These are phyloP conservation scores for Stichopus horrens DNA, from an alignment of 53 echinoderm and acorn worm species.

Conservation along the genomic window DNA sequence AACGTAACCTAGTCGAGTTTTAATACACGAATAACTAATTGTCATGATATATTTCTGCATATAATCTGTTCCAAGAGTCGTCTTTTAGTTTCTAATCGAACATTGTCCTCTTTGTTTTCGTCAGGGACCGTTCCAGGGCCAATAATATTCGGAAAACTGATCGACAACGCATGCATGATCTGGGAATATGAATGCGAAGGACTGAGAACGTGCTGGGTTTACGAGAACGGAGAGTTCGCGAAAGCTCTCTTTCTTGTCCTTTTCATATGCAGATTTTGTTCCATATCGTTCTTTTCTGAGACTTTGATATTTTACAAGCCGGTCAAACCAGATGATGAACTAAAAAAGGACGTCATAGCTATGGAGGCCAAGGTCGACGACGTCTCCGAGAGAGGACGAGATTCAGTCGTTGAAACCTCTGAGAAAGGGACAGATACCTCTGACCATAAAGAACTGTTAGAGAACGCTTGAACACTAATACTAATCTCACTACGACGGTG, in stretches of 20 bases:
- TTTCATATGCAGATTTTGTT: background rate
- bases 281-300: background rate
- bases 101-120: background rate
- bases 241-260: slow-evolving; percentile 16
- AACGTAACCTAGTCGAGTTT: background rate
- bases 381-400: background rate
- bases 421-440: slow-evolving; percentile 11
- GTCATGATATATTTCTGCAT: no score
- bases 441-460: background rate
- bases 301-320: slow-evolving; percentile 31
- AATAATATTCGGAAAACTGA: slow-evolving; percentile 58
- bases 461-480: background rate
- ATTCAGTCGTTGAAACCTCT: background rate
- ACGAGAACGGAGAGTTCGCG: slow-evolving; percentile 51
- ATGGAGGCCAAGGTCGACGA: background rate
- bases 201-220: slow-evolving; percentile 61
- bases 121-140: slow-evolving; percentile 68
- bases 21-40: background rate
- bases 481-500: background rate
- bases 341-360: background rate
- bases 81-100: no score
- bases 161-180: slow-evolving; percentile 61
- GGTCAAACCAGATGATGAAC: background rate
- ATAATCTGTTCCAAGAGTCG: no score
- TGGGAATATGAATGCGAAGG: slow-evolving; percentile 63